Percentiles rank a stretch among this genome's conserved stretches.
phyloP scores from a whole-genome alignment of 2,888 invertebrate species.

The Peribatodes rhomboidaria region DNA sequence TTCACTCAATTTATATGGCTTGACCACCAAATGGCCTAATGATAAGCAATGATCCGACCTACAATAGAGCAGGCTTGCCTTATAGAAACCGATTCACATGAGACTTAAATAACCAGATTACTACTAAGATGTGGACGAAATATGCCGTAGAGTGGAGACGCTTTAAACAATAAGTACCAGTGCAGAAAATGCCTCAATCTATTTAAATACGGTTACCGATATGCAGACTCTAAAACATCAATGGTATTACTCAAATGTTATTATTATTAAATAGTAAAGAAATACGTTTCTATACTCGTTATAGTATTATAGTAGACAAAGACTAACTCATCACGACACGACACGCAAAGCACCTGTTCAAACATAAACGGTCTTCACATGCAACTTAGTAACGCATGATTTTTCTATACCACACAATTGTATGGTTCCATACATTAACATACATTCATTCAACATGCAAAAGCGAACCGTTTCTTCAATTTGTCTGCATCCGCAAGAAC shows the following conservation, averaged over 20 bases:
- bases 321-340: background rate
- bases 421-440: conserved; percentile 13
- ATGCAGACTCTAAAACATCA: too few species aligned
- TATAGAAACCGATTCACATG: too few species aligned
- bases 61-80: too few species aligned
- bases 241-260: background rate
- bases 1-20: too few species aligned
- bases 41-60: too few species aligned
- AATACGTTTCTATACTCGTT: background rate
- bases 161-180: too few species aligned
- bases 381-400: conserved; percentile 21
- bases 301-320: conserved; percentile 12
- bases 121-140: too few species aligned
- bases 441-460: conserved; percentile 19
- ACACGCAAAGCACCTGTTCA: conserved; percentile 11
- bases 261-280: background rate
- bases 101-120: too few species aligned
- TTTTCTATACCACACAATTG: conserved; percentile 22
- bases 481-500: conserved; percentile 26
- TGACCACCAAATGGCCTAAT: too few species aligned
- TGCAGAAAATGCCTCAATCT: too few species aligned
- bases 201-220: too few species aligned
- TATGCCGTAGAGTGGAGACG: too few species aligned
- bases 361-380: conserved; percentile 24
- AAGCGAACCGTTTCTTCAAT: conserved; percentile 28